Evolutionary conservation across 2,797 vertebrate species (phyloP), one percentile per base, ranked within the genome.

Genomic region (Poecilia wingei): DNA sequence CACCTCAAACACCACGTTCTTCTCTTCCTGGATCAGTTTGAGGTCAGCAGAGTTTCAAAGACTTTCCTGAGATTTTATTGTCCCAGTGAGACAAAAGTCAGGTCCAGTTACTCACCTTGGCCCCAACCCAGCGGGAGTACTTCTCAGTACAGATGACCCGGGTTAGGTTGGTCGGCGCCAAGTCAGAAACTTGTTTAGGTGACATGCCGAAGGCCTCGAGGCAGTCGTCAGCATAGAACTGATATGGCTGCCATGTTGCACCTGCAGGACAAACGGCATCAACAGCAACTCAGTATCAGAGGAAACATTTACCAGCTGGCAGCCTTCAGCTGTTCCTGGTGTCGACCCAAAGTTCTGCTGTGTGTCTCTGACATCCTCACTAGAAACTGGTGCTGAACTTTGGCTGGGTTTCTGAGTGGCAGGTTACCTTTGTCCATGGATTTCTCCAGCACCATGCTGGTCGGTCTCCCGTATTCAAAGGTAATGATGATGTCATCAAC

Each of bases 131-230:
- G 0, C 96, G 96, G 22, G 98, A 99, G 91, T 98, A 99, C 91
- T 97, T 97, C 94, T 99, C 98, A 0, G 98, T 99, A 90, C 98
- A 99, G 94, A 99, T 98, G 72, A 99, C 98, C 90, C 98, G 96
- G 76, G 98, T 96, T 72, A 98, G 93, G 0, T 98, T 97, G 51
- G 96, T 96, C 13, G 98, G 96, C 0, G 97, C 95, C 84, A 99
- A 95, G 89, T 99, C 97, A 80, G 95, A 96, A 85, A 98, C 97
- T 13, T 89, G 96, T 91, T 98, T 98, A 18, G 98, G 96, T 33
- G 96, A 95, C 98, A 99, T 99, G 49, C 96, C 96, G 16, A 99
- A 99, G 4, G 96, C 96, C 4, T 99, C 97, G 79, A 98, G 93
- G 91, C 98, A 99, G 94, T 99, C 98, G 0, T 98, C 97, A 71